Evolutionary conservation across 2,113 vertebrate species (phyloP), one percentile per base, ranked within the genome.

Genomic region (Falco punctatus): DNA sequence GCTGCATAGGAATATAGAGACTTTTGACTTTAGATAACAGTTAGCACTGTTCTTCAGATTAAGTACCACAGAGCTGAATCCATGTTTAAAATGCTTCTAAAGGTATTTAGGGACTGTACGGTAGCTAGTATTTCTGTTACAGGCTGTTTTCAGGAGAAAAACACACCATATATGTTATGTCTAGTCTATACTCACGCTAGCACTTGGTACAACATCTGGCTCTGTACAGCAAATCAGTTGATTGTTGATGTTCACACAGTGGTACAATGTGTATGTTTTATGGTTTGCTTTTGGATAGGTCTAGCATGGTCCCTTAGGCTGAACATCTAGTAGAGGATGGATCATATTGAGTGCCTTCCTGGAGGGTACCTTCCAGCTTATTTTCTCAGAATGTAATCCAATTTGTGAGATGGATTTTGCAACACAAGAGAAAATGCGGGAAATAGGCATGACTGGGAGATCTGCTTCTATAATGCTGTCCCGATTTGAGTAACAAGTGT

Each of bases 181-280:
- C 13, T 46, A 44, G 11, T 52, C 23, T 44, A 13, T 23, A 13
- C 6, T 52, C 13, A 11, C 13, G 8, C 24, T 59, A 70, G 46
- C 18, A 66, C 23, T 48, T 67, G 48, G 27, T 42, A 16, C n/a
- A 82, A 35, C 9, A 1, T 20, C 23, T 40, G 22, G 9, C 54
- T 35, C 40, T 32, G 13, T 38, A 40, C 28, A 55, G 32, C 19
- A 42, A 73, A 58, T 16, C 14, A 32, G 4, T 14, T 64, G 27
- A 4, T 49, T 70, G 33, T 74, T 11, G 10, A 33, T 71, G 54
- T 44, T 33, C 6, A 10, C 26, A 11, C 4, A 28, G 13, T 22
- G 11, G 9, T 22, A 11, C 4, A 28, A 14, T 22, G 11, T 3
- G 0, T n/a, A 2, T 18, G 26, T 62, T 59, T 65, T 8, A 17